Conservation (phyloP, 2,113 vertebrate genomes). For the Bettongia penicillata region DNA sequence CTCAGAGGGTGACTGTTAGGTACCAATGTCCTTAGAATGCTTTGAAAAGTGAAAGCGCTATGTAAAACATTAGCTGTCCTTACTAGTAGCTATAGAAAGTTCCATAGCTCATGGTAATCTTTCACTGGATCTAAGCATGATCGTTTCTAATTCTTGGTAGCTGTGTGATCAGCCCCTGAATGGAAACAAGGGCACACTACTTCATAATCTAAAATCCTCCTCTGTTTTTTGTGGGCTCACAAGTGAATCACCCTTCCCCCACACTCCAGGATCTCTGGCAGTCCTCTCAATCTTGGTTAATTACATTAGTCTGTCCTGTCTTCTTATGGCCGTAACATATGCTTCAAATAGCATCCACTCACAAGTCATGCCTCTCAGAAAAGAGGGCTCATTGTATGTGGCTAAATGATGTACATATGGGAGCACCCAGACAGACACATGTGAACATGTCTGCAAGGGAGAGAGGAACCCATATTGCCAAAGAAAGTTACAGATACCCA, state of each 20-base stretch:
- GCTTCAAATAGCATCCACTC: slow-evolving; percentile 57
- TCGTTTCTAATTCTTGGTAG: slow-evolving; percentile 54
- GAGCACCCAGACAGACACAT: slow-evolving; percentile 45
- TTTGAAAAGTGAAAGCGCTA: neutral
- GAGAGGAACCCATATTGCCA: slow-evolving; percentile 41
- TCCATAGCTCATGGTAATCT: neutral
- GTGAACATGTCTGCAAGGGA: slow-evolving; percentile 29
- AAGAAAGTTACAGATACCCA: slow-evolving; percentile 64
- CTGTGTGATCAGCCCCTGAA: slow-evolving; percentile 45
- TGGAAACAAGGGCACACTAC: slow-evolving; percentile 23
- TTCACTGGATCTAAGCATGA: slow-evolving; percentile 7
- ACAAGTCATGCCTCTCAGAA: slow-evolving; percentile 62
- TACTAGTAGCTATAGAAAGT: neutral
- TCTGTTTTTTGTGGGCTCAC: slow-evolving; percentile 56
- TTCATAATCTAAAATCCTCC: slow-evolving; percentile 62
- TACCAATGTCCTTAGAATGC: neutral
- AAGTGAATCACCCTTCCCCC: slow-evolving; percentile 44
- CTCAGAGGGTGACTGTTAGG: neutral
- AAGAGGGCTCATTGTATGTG: slow-evolving; percentile 61
- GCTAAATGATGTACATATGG: slow-evolving; percentile 61
- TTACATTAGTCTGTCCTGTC: slow-evolving; percentile 57
- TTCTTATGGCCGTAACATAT: slow-evolving; percentile 68
- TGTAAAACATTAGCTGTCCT: neutral
- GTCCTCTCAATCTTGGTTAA: slow-evolving; percentile 62
- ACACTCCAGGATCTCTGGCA: slow-evolving; percentile 61